Evolutionary conservation across 2,797 vertebrate genomes (phyloP).

Genomic region (Chaetodon trifasciatus): DNA sequence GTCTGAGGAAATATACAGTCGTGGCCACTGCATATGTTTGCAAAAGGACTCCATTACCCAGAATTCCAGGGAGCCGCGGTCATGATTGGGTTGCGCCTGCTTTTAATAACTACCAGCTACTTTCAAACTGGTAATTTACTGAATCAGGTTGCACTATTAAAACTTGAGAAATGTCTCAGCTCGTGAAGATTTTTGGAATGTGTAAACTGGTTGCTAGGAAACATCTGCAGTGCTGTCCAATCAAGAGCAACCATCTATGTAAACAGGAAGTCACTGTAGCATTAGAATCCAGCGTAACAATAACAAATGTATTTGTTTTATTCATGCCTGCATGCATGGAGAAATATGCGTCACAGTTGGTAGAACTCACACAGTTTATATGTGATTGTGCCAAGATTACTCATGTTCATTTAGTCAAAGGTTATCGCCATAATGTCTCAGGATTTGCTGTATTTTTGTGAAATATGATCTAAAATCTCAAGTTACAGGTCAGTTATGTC

Average conservation of each 20-base stretch:
- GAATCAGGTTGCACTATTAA: background rate
- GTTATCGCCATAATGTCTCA: background rate
- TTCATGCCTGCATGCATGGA: background rate
- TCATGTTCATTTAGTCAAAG: background rate
- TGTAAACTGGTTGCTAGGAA: background rate
- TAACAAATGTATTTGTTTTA: background rate
- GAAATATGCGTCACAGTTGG: background rate
- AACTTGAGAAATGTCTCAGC: background rate
- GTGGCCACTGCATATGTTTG: background rate
- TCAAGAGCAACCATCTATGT: background rate
- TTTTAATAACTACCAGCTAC: background rate
- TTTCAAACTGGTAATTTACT: background rate
- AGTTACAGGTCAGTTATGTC: too few species aligned
- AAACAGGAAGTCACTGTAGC: slow-evolving; percentile 1
- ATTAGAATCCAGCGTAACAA: background rate
- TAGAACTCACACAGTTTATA: background rate
- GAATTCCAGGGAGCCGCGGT: slow-evolving; percentile 4
- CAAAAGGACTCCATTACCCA: slow-evolving; percentile 31
- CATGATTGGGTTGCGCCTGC: background rate
- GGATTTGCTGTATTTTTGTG: too few species aligned
- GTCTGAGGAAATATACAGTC: background rate
- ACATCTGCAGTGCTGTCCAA: too few species aligned
- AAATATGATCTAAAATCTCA: too few species aligned
- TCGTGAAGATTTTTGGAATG: background rate
- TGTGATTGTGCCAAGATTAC: background rate